These are phyloP conservation scores for Blomia tropicalis DNA, from an alignment of 2,888 invertebrate genomes.

Conservation along the genomic window DNA sequence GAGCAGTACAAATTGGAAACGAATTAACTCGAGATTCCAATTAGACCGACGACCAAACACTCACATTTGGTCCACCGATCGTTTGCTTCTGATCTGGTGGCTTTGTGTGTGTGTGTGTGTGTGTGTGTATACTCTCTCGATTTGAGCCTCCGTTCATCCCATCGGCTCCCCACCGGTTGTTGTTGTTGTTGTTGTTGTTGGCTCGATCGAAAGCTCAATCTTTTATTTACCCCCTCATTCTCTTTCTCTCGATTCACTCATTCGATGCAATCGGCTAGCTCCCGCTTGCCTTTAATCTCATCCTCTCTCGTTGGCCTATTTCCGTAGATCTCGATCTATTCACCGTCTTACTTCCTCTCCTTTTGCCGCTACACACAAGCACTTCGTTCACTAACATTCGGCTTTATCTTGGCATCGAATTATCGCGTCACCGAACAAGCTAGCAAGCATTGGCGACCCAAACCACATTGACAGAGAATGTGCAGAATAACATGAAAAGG, in stretches of 20 bases:
- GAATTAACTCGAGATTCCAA: conserved; percentile 15
- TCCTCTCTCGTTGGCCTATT: conserved; percentile 10
- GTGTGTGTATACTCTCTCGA: too few species aligned
- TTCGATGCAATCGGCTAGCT: background rate
- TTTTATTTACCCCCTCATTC: background rate
- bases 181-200: too few species aligned
- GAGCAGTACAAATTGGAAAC: conserved; percentile 11
- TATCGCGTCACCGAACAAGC: background rate
- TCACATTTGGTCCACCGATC: too few species aligned
- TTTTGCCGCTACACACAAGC: conserved; percentile 10
- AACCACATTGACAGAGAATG: background rate
- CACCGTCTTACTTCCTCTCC: conserved; percentile 12
- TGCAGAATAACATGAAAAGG: background rate
- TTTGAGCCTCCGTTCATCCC: too few species aligned
- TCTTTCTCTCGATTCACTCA: background rate
- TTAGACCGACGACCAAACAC: background rate
- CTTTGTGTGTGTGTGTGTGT: background rate
- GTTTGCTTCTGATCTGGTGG: background rate
- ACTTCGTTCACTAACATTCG: background rate
- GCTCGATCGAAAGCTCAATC: too few species aligned
- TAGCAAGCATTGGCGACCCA: too few species aligned
- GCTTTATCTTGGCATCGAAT: conserved; percentile 8
- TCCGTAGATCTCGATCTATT: conserved; percentile 14
- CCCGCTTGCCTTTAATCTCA: background rate
- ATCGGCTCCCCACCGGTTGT: too few species aligned